Conservation (phyloP, 64 coral and sea anemone genomes). For the Anthopleura sola region DNA sequence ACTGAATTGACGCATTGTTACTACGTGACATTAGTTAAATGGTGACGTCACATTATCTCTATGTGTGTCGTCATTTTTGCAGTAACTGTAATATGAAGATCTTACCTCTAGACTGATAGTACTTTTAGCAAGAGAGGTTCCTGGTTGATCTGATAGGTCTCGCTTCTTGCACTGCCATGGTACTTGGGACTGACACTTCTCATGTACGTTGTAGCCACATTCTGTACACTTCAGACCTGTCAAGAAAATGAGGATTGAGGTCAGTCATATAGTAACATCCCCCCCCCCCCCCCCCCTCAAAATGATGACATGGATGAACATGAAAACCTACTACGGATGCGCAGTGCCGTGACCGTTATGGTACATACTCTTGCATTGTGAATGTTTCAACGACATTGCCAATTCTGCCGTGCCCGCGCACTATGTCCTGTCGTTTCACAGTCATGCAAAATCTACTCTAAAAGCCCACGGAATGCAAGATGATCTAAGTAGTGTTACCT, state of each 20-base stretch:
- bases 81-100: neutral
- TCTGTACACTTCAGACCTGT: conserved; percentile 91
- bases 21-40: too few species aligned
- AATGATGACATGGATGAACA: too few species aligned
- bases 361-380: too few species aligned
- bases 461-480: too few species aligned
- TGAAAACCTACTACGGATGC: too few species aligned
- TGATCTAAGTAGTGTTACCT: conserved; percentile 8
- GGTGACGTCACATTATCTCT: neutral
- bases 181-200: conserved; percentile 89
- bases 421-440: too few species aligned
- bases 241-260: neutral
- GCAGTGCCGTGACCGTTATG: too few species aligned
- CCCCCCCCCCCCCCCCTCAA: neutral
- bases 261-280: neutral
- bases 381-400: too few species aligned
- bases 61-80: neutral
- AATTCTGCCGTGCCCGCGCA: too few species aligned
- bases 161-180: conserved; percentile 88
- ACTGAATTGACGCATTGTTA: too few species aligned
- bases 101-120: conserved; percentile 91
- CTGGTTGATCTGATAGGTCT: conserved; percentile 82
- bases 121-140: conserved; percentile 63
- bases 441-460: too few species aligned
- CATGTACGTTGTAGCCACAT: conserved; percentile 94